Evolutionary conservation across 2,888 invertebrate genomes (phyloP).

Genomic region (Agriopis marginaria): DNA sequence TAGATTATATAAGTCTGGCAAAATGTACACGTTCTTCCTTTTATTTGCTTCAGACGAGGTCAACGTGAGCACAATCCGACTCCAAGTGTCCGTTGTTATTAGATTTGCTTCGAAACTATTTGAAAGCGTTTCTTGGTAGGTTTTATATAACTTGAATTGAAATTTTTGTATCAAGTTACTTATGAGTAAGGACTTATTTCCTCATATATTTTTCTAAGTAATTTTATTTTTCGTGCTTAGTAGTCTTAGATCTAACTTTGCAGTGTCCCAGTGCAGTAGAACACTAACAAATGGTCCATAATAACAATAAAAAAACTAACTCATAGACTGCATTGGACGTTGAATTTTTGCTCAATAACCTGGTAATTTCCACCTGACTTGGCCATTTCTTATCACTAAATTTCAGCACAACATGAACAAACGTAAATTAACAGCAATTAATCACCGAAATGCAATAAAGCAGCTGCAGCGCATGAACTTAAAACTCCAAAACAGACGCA

Average conservation of each 20-base stretch:
- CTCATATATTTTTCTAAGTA: neutral
- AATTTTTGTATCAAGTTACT: slow-evolving; percentile 32
- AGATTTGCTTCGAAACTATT: slow-evolving; percentile 60
- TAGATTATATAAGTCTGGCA: slow-evolving; percentile 68
- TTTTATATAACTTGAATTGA: slow-evolving; percentile 50
- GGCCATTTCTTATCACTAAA: too few relatives aligned
- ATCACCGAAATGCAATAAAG: slow-evolving; percentile 49
- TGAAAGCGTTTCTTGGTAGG: slow-evolving; percentile 47
- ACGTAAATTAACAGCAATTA: slow-evolving; percentile 29
- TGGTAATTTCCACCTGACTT: neutral
- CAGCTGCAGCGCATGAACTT: slow-evolving; percentile 46
- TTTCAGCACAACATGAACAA: slow-evolving; percentile 11
- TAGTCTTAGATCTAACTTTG: neutral
- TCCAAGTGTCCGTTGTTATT: slow-evolving; percentile 63
- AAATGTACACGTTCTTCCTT: slow-evolving; percentile 58
- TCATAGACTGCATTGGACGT: neutral
- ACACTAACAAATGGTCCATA: too few relatives aligned
- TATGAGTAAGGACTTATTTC: neutral
- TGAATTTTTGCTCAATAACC: neutral
- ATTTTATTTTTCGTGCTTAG: too few relatives aligned
- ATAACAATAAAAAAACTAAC: too few relatives aligned
- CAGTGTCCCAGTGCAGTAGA: too few relatives aligned
- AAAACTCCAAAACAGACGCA: slow-evolving; percentile 64
- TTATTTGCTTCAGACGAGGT: slow-evolving; percentile 63
- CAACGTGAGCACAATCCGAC: slow-evolving; percentile 62